These are phyloP conservation scores for fruit fly (Drosophila melanogaster) DNA, from an alignment of 1,140 invertebrate species.

Conservation along the genomic window Release_6_plus_ISO1_MT NT_033777.3:11700001-11700500, in stretches of 20 bases:
- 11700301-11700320: neutral
- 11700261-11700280: too few relatives aligned
- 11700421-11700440: neutral
- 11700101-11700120: slow-evolving; percentile 49
- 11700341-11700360: slow-evolving; percentile 3
- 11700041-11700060: slow-evolving; percentile 46
- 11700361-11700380: neutral
- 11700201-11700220: slow-evolving; percentile 5
- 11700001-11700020: slow-evolving; percentile 7
- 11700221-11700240: neutral
- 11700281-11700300: neutral
- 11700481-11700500: neutral
- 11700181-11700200: slow-evolving; percentile 39
- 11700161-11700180: slow-evolving; percentile 11
- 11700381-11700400: neutral
- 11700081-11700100: slow-evolving; percentile 73
- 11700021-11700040: neutral
- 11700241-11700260: slow-evolving; percentile 8
- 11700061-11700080: slow-evolving; percentile 65
- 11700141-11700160: slow-evolving; percentile 41
- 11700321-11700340: neutral
- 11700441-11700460: neutral
- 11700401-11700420: neutral
- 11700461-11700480: neutral
- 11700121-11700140: slow-evolving; percentile 58